Evolutionary conservation across 30 jellyfish, hydroid and myxozoan genomes (phyloP).

Genomic region (Rhopilema esculentum): DNA sequence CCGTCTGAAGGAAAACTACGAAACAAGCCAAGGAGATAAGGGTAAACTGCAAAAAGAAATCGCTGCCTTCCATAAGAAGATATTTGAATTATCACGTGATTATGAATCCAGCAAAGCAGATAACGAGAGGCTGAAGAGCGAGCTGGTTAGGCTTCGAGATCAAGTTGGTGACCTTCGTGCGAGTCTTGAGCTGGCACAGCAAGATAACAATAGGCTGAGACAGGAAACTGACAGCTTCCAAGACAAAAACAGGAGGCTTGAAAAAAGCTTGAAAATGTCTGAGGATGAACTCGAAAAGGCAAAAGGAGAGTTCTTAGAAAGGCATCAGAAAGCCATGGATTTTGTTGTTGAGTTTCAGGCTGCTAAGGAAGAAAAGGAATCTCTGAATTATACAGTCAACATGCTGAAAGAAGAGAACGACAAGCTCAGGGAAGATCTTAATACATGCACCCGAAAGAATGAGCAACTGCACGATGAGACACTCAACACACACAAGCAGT

Average conservation of each 20-base stretch:
- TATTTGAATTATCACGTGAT: constrained; percentile 87
- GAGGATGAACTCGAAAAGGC: constrained; percentile 90
- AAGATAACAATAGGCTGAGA: constrained; percentile 73
- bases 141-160: constrained; percentile 67
- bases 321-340: constrained; percentile 90
- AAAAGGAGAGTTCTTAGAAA: constrained; percentile 81
- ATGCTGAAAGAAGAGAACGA: constrained; percentile 76
- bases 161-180: constrained; percentile 76
- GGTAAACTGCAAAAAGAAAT: constrained; percentile 93
- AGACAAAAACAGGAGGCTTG: constrained; percentile 74
- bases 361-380: constrained; percentile 87
- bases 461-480: constrained; percentile 89
- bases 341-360: constrained; percentile 84
- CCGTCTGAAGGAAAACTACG: constrained; percentile 95
- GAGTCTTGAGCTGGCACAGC: constrained; percentile 77
- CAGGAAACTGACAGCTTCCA: constrained; percentile 68
- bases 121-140: constrained; percentile 76
- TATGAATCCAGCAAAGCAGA: constrained; percentile 84
- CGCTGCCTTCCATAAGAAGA: constrained; percentile 90
- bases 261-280: constrained; percentile 57
- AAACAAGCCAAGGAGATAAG: constrained; percentile 93
- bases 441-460: constrained; percentile 63
- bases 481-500: constrained; percentile 85
- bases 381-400: constrained; percentile 57
- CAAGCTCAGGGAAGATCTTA: constrained; percentile 64